Evolutionary conservation across 2,888 invertebrate species (phyloP), one percentile per base, ranked within the genome.

Genomic region (Lutraria lutraria): DNA sequence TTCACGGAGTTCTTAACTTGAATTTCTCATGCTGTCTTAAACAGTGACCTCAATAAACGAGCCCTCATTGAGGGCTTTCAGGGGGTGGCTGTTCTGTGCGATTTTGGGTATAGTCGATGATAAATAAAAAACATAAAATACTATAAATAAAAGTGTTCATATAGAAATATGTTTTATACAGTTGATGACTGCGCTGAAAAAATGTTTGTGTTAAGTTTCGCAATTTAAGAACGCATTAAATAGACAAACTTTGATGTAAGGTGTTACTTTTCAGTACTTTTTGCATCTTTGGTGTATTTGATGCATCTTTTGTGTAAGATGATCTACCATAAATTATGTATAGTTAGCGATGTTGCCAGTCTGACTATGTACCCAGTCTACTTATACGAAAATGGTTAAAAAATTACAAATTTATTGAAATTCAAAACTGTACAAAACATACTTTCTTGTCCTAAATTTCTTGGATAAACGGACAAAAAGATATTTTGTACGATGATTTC

Each of bases 221-320:
- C 76, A 31, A 34, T 34, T 76, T 76, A 76, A 76, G 76, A 76
- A 76, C 31, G 6, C 76, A 76, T 76, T 34, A 76, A 31, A 31
- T 31, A 31, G 31, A 16, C 19, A 15, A 31, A 25, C 76, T 76
- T 76, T 76, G 76, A 76, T 31, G 76, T 76, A 16, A 31, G 31
- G 76, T 76, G 76, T 76, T 34, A 76, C 76, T 76, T 76, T 76
- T 76, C 76, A 19, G 31, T 76, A 76, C 4, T 76, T 76, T 68
- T 76, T 76, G 76, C 76, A 34, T 25, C 76, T 76, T 76, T 76
- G 29, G 31, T 31, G 76, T 76, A 76, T 8, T 76, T 31, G 25
- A 16, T 76, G 76, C 76, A 76, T 76, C 76, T 76, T 76, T 76
- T 31, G 76, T 76, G 76, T 76, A 76, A 76, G 6, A 16, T 19